A percentile compares a stretch with the other conserved stretches of the same genome.
Evolutionary conservation across 2,888 invertebrate genomes (phyloP).

Genomic region (Drosophila suboccidentalis): DNA sequence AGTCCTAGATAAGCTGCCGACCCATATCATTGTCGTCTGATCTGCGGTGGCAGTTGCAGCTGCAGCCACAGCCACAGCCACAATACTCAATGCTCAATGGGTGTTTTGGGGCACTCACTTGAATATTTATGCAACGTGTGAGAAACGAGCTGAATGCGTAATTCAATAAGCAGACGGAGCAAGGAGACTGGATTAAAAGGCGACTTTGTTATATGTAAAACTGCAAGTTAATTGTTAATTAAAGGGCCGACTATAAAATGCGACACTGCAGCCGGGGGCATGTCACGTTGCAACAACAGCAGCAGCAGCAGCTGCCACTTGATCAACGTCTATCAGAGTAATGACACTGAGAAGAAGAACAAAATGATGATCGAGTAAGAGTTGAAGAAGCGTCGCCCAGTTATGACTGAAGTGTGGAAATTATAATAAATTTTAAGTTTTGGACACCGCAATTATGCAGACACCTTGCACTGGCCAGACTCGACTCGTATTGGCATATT

Average conservation of each 20-base stretch:
- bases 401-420: conserved; percentile 71
- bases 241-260: conserved; percentile 54
- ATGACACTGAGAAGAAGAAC: conserved; percentile 53
- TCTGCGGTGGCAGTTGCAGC: conserved; percentile 54
- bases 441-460: conserved; percentile 69
- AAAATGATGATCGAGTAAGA: neutral
- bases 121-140: conserved; percentile 62
- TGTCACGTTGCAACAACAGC: conserved; percentile 42
- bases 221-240: conserved; percentile 81
- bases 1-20: conserved; percentile 28
- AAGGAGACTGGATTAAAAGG: conserved; percentile 62
- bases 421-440: conserved; percentile 77
- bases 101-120: conserved; percentile 42
- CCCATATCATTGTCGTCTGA: conserved; percentile 51
- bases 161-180: conserved; percentile 66
- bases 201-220: conserved; percentile 70
- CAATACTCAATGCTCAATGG: conserved; percentile 11
- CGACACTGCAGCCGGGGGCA: conserved; percentile 37
- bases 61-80: conserved; percentile 23
- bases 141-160: conserved; percentile 75
- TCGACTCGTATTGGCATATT: conserved; percentile 59
- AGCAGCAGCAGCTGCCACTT: conserved; percentile 39
- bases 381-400: conserved; percentile 8
- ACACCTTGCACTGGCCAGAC: conserved; percentile 65
- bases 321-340: conserved; percentile 70